Evolutionary conservation across 2,113 vertebrate genomes (phyloP).

Genomic region (Phaethornis superciliosus): DNA sequence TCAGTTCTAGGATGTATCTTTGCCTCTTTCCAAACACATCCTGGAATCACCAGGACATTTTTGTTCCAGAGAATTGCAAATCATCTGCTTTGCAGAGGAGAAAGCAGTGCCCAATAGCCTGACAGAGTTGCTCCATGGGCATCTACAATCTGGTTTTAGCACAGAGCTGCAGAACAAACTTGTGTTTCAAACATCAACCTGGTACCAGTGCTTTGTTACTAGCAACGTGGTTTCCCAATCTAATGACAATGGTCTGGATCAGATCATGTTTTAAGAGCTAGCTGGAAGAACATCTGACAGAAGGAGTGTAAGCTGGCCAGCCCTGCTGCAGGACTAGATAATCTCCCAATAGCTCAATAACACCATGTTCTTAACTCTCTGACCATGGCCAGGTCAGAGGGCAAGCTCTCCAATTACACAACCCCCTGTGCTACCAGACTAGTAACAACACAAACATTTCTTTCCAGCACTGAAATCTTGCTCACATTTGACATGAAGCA

Average conservation of each 20-base stretch:
- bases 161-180: neutral
- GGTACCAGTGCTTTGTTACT: neutral
- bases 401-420: neutral
- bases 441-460: neutral
- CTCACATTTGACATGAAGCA: neutral
- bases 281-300: neutral
- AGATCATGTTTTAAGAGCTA: neutral
- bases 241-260: neutral
- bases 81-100: neutral
- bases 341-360: neutral
- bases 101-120: neutral
- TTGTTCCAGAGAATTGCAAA: neutral
- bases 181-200: neutral
- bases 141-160: neutral
- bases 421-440: neutral
- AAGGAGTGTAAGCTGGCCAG: neutral
- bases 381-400: neutral
- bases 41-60: neutral
- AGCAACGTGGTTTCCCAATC: neutral
- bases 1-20: neutral
- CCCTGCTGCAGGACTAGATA: neutral
- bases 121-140: neutral
- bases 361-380: neutral
- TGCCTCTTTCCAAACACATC: neutral
- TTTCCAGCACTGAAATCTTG: neutral